Evolutionary conservation across 1,140 invertebrate genomes (phyloP).

Genomic region (Physella acuta): DNA sequence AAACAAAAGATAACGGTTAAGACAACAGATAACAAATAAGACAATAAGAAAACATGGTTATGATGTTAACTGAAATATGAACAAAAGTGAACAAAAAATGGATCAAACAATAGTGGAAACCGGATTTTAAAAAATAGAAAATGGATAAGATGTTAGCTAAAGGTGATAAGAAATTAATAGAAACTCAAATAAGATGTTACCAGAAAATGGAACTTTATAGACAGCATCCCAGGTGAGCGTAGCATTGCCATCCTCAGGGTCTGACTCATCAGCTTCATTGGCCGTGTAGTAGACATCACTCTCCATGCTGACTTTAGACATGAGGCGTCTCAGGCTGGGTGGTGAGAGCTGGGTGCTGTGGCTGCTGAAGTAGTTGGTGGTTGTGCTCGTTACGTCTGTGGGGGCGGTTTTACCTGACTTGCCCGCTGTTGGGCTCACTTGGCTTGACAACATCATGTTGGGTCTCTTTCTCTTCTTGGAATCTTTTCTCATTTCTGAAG

Average conservation of each 20-base stretch:
- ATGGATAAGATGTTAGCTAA: no score
- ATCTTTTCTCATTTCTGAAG: no score
- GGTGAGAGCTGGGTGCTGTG: not conserved
- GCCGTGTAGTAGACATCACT: slow-evolving; percentile 17
- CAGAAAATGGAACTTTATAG: not conserved
- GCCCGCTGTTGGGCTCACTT: not conserved
- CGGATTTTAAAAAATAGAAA: no score
- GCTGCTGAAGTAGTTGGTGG: not conserved
- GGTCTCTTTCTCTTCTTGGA: no score
- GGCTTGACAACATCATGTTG: not conserved
- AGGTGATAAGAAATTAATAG: no score
- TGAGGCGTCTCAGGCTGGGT: slow-evolving; percentile 6
- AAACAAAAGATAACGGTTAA: no score
- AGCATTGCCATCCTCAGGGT: slow-evolving; percentile 24
- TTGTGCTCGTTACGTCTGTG: not conserved
- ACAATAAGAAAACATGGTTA: no score
- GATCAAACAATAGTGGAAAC: no score
- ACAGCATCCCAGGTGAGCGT: slow-evolving; percentile 12
- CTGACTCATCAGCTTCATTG: slow-evolving; percentile 23
- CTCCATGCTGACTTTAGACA: slow-evolving; percentile 23
- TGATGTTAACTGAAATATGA: no score
- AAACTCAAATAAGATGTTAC: no score
- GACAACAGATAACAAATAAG: no score
- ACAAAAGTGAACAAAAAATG: no score
- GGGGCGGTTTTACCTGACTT: not conserved